These are phyloP conservation scores for Ceriagrion tenellum DNA, from an alignment of 2,888 invertebrate genomes.

Conservation along the genomic window DNA sequence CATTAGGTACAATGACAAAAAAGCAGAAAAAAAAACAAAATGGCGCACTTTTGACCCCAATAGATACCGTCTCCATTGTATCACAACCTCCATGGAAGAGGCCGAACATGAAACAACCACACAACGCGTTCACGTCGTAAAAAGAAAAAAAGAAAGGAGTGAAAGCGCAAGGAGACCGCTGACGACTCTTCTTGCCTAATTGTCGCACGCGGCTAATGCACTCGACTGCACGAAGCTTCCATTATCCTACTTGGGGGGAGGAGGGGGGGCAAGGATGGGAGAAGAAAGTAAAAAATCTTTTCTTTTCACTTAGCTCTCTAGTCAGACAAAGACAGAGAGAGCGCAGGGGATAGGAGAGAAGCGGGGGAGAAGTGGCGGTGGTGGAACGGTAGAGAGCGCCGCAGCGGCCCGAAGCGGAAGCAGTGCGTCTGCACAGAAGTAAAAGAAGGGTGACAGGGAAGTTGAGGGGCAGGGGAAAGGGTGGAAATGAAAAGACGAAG, in stretches of 20 bases:
- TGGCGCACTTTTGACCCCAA: too few species aligned
- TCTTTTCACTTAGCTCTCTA: not conserved
- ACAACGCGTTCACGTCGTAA: not conserved
- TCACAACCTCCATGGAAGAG: too few species aligned
- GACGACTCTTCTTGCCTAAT: not conserved
- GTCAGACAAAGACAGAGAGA: not conserved
- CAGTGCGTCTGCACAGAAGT: constrained; percentile 3
- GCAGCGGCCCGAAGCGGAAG: not conserved
- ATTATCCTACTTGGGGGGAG: not conserved
- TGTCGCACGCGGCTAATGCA: not conserved
- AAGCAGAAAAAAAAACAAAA: too few species aligned
- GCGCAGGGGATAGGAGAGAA: not conserved
- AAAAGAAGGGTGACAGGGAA: not conserved
- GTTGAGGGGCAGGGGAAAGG: not conserved
- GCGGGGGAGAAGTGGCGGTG: not conserved
- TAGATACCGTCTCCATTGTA: too few species aligned
- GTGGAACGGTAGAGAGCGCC: not conserved
- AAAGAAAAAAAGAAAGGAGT: not conserved
- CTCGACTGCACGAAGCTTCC: not conserved
- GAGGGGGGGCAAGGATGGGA: not conserved
- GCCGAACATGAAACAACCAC: not conserved
- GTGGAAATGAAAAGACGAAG: not conserved
- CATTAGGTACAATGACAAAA: too few species aligned
- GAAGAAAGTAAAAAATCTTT: not conserved
- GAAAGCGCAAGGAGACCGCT: not conserved